phyloP scores from a whole-genome alignment of 2,888 invertebrate species.

The Steromphala cineraria region DNA sequence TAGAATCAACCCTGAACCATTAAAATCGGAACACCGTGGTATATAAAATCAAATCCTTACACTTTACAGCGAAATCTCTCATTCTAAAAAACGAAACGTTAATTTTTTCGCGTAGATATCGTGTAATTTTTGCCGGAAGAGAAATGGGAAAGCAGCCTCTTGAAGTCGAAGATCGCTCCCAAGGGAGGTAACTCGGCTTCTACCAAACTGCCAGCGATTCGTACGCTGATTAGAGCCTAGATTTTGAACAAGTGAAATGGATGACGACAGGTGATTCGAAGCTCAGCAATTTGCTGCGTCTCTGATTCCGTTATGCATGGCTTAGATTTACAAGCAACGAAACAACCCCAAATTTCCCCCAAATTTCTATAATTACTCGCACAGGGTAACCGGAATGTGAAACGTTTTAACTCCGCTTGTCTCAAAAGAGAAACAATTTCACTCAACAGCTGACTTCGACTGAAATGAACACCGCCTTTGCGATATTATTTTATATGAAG shows the following conservation, averaged over 20 bases:
- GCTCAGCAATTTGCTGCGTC: constrained; percentile 21
- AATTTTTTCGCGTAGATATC: not conserved
- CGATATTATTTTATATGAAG: constrained; percentile 17
- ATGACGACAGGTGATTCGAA: constrained; percentile 30
- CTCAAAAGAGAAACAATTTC: not conserved
- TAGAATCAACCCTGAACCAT: not conserved
- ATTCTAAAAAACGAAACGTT: constrained; percentile 16
- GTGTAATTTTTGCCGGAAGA: constrained; percentile 11
- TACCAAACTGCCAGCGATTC: constrained; percentile 3
- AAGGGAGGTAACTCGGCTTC: not conserved
- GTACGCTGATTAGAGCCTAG: not conserved
- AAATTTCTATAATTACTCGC: constrained; percentile 33
- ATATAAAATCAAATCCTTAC: constrained; percentile 15
- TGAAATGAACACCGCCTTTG: constrained; percentile 4
- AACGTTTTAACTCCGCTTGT: constrained; percentile 13
- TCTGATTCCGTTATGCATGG: constrained; percentile 29
- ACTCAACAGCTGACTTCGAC: not conserved
- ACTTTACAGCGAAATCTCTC: constrained; percentile 2
- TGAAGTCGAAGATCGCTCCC: not conserved
- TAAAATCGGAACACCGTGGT: constrained; percentile 1
- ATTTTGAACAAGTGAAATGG: constrained; percentile 11
- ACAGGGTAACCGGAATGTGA: constrained; percentile 12
- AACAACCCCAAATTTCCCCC: constrained; percentile 33
- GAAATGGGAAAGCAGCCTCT: constrained; percentile 15
- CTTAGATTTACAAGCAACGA: constrained; percentile 33